Conservation (phyloP, 2,113 vertebrate species). For the Amphilophus citrinellus region DNA sequence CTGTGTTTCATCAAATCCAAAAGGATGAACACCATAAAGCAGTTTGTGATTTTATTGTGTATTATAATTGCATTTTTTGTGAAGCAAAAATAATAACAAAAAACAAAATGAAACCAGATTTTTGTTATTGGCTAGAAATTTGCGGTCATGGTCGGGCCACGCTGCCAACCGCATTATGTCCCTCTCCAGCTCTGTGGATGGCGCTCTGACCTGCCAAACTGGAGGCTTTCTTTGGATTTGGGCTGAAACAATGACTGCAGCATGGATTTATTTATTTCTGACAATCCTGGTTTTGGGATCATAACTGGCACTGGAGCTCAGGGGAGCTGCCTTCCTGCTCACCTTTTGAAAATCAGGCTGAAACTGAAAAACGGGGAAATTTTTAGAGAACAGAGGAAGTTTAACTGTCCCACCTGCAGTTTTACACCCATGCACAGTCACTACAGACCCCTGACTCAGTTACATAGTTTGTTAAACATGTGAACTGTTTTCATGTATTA, state of each 20-base stretch:
- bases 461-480: too few relatives aligned
- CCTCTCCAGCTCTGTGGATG: neutral
- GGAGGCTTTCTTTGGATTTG: conserved; percentile 4
- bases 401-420: neutral
- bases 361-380: neutral
- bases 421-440: too few relatives aligned
- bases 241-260: neutral
- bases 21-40: neutral
- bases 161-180: neutral
- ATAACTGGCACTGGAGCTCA: neutral
- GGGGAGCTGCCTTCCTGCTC: neutral
- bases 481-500: neutral
- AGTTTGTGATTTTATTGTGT: fast-evolving
- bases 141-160: neutral
- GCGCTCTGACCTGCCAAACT: neutral
- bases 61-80: neutral
- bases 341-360: neutral
- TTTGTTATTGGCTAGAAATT: neutral
- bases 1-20: fast-evolving
- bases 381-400: neutral
- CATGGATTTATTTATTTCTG: neutral
- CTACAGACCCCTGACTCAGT: neutral
- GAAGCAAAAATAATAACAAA: neutral
- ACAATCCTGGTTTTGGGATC: neutral
- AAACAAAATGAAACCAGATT: neutral